Conservation (phyloP, 2,797 vertebrate species). For the Sciurus vulgaris region DNA sequence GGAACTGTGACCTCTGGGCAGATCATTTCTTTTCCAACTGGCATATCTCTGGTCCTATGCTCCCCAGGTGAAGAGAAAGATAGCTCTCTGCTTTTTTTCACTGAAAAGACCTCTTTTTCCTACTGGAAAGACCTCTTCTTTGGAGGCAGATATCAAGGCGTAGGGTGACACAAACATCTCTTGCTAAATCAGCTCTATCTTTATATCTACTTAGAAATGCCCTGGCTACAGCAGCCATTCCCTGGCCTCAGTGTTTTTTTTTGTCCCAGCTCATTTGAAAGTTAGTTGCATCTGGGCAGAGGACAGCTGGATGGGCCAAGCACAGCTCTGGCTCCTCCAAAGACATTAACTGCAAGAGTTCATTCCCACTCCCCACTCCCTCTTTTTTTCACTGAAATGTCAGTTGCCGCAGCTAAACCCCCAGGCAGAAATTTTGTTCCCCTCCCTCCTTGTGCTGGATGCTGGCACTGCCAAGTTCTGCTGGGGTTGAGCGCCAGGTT, state of each 20-base stretch:
- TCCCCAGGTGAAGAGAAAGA: neutral
- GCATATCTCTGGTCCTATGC: neutral
- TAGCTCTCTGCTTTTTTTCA: neutral
- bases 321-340: neutral
- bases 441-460: slow-evolving; percentile 67
- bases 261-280: neutral
- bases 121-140: neutral
- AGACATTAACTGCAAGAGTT: neutral
- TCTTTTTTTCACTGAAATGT: slow-evolving; percentile 60
- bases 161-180: neutral
- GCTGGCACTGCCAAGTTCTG: slow-evolving; percentile 70
- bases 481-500: slow-evolving; percentile 70
- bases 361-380: neutral
- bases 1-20: neutral
- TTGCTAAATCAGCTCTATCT: neutral
- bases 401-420: slow-evolving; percentile 63
- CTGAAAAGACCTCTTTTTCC: neutral
- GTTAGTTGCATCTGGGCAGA: neutral
- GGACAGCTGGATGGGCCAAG: neutral
- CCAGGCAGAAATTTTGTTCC: slow-evolving; percentile 73
- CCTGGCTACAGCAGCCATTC: neutral
- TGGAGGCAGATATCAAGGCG: neutral
- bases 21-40: neutral
- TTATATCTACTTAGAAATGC: neutral
- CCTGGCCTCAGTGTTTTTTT: neutral